Conservation (phyloP, 2,113 vertebrate genomes). For the Merops nubicus region DNA sequence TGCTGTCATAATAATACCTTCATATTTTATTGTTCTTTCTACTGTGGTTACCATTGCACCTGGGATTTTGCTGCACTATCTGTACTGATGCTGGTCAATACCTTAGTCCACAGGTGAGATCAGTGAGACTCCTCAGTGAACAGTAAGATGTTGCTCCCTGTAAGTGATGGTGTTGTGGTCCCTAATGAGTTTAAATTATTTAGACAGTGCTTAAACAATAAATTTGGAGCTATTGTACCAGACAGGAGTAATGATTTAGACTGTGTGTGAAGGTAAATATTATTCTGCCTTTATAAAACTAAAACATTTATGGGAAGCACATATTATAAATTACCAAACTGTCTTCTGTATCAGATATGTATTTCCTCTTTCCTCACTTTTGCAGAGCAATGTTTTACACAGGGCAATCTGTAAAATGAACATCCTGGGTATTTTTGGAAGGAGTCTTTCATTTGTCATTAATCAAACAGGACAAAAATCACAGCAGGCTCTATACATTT, state of each 20-base stretch:
- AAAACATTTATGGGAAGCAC: not conserved
- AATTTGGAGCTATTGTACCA: not conserved
- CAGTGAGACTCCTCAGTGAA: not conserved
- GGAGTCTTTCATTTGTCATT: not conserved
- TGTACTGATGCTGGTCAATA: not conserved
- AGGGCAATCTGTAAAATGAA: not conserved
- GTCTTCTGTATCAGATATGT: not conserved
- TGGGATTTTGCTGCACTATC: not conserved
- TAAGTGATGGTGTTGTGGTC: not conserved
- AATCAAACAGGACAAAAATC: not conserved
- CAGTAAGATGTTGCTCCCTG: not conserved
- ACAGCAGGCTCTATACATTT: not conserved
- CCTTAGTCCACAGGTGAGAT: not conserved
- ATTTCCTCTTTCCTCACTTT: not conserved
- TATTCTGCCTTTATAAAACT: not conserved
- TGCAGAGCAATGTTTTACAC: not conserved
- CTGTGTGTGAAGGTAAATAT: not conserved
- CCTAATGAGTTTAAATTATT: not conserved
- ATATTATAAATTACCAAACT: not conserved
- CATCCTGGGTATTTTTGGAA: not conserved
- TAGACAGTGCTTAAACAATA: not conserved
- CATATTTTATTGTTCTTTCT: not conserved
- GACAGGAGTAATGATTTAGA: not conserved
- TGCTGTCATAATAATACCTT: not conserved
- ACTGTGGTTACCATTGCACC: not conserved